Evolutionary conservation across 2,797 vertebrate genomes (phyloP), one percentile per base, ranked within the genome.

Genomic region (Ficedula albicollis): DNA sequence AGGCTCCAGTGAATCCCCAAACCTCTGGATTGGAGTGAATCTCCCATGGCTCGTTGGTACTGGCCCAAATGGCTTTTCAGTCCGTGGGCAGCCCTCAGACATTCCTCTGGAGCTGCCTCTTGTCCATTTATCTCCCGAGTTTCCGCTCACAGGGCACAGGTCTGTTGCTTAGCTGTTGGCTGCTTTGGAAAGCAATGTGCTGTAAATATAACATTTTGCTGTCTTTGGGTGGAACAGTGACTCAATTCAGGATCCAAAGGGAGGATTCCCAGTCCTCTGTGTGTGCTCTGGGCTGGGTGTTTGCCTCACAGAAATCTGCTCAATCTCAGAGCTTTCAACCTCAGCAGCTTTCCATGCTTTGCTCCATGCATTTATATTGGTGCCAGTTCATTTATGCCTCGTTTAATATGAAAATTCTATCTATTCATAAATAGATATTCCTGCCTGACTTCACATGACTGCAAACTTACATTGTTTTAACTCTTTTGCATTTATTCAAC

Each of bases 141-240:
- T 95, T 90, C 93, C 0, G 0, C 75, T 59, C 54, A 2, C 1
- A 5, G 79, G 87, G 34, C 46, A 44, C 64, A 59, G 56, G 26
- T 32, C 78, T 72, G 69, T 86, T 90, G 92, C 94, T 95, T 38
- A 73, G 95, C 87, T 85, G 22, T 94, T 49, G 87, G 90, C 38
- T 80, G 87, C 85, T 96, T 88, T 91, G 91, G 85, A 32, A 59
- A 91, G 76, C 69, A 91, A 77, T 43, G 72, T 56, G 87, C 41
- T 84, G 76, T 29, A 84, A 94, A 88, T 79, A 30, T 4, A 76
- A 34, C 34, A 32, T 82, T 90, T 86, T 6, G 67, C 52, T 93
- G 74, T 63, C 76, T 55, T 49, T 0, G 22, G 46, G 9, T 0
- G 10, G 30, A 91, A 85, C 85, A 93, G 59, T 15, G n/a, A 60